Evolutionary conservation across 2,113 vertebrate genomes (phyloP).

Genomic region (Cathartes aura): DNA sequence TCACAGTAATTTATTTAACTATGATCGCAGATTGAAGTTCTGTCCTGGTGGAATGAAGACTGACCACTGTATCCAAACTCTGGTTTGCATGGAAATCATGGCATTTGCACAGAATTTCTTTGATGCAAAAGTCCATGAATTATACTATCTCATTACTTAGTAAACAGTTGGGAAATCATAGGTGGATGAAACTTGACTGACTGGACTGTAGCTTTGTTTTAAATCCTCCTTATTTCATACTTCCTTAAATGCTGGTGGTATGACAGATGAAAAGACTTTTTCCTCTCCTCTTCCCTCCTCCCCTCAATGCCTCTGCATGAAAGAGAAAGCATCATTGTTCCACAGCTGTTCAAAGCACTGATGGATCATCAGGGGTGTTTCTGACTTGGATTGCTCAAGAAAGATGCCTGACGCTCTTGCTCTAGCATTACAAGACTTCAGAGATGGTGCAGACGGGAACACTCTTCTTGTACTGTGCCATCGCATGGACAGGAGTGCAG

Average conservation of each 20-base stretch:
- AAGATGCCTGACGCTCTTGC: background rate
- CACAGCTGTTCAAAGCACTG: background rate
- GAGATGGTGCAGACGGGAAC: background rate
- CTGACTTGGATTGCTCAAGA: background rate
- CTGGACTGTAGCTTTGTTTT: background rate
- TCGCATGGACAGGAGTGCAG: rapidly evolving
- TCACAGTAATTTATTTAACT: background rate
- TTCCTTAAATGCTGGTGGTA: background rate
- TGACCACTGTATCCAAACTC: background rate
- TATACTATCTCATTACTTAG: background rate
- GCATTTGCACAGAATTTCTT: background rate
- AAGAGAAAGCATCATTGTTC: background rate
- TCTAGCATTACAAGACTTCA: background rate
- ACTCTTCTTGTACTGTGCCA: background rate
- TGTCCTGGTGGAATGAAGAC: background rate
- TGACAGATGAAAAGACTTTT: background rate
- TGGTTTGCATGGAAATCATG: background rate
- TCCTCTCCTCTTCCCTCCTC: background rate
- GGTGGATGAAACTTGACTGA: background rate
- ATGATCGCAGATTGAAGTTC: background rate
- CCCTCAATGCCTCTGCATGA: background rate
- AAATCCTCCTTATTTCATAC: background rate
- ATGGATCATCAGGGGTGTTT: background rate
- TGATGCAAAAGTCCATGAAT: background rate
- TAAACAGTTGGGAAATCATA: background rate